Conservation (phyloP, 2,888 invertebrate genomes). For the Sesamia inferens region DNA sequence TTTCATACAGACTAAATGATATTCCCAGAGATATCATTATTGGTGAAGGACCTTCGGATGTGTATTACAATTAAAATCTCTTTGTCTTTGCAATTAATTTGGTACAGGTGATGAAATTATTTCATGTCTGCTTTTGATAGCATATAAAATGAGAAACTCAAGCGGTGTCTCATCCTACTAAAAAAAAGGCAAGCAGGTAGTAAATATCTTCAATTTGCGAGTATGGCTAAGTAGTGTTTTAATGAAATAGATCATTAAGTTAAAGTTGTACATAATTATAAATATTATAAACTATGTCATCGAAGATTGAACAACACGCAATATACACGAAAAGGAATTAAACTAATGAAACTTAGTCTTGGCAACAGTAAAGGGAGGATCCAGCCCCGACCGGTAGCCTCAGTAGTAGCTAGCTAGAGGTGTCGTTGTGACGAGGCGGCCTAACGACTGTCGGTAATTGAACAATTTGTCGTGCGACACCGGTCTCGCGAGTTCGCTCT, state of each 20-base stretch:
- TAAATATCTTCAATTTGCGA: neutral
- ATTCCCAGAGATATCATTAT: constrained; percentile 48
- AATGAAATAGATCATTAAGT: neutral
- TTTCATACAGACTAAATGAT: constrained; percentile 31
- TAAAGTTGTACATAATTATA: neutral
- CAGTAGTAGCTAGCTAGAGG: constrained; percentile 42
- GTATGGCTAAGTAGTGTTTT: neutral
- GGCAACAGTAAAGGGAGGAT: constrained; percentile 46
- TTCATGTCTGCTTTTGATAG: constrained; percentile 9
- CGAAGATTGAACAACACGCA: neutral
- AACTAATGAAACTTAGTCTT: constrained; percentile 21
- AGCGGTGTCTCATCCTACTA: neutral
- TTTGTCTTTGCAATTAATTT: constrained; percentile 31
- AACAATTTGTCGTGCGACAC: constrained; percentile 77
- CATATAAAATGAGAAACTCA: constrained; percentile 5
- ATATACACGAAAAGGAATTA: neutral
- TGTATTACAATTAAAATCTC: constrained; percentile 23
- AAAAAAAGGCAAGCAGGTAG: neutral
- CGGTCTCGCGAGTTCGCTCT: constrained; percentile 60
- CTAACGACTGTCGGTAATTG: constrained; percentile 74
- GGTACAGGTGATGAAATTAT: constrained; percentile 19
- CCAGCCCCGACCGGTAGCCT: constrained; percentile 29
- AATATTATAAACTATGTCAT: neutral
- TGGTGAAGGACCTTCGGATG: constrained; percentile 29
- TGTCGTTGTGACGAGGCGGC: constrained; percentile 74